These are phyloP conservation scores for Latrodectus hesperus DNA, from an alignment of 2,888 invertebrate species.

Conservation along the genomic window DNA sequence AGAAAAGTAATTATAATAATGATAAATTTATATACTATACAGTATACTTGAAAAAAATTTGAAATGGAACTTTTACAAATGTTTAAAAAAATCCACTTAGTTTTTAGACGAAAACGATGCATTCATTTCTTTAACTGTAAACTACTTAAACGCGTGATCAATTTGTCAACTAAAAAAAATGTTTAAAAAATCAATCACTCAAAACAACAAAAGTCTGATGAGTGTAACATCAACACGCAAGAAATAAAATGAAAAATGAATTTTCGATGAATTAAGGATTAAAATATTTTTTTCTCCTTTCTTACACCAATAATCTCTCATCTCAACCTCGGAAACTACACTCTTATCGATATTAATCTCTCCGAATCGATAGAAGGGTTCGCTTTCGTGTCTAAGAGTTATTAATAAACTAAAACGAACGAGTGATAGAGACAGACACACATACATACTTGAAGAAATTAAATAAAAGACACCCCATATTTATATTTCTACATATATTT, in stretches of 20 bases:
- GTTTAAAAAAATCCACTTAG: too few species aligned
- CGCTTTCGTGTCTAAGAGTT: slow-evolving; percentile 54
- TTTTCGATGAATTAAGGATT: slow-evolving; percentile 65
- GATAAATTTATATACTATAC: too few species aligned
- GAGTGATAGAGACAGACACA: background rate
- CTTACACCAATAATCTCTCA: slow-evolving; percentile 17
- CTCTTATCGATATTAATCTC: slow-evolving; percentile 54
- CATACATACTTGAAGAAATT: slow-evolving; percentile 32
- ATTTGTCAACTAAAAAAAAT: too few species aligned
- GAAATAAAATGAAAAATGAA: slow-evolving; percentile 66
- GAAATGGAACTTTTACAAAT: too few species aligned
- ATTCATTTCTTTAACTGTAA: too few species aligned
- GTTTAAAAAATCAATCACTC: too few species aligned
- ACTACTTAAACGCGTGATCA: too few species aligned
- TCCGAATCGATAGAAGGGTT: slow-evolving; percentile 41
- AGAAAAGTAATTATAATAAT: too few species aligned
- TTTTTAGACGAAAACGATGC: too few species aligned
- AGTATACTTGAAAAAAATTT: too few species aligned
- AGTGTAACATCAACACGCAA: slow-evolving; percentile 21
- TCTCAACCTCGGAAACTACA: background rate
- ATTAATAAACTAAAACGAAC: slow-evolving; percentile 52
- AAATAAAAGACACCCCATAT: slow-evolving; percentile 27
- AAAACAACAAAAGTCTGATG: background rate
- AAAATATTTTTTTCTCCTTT: slow-evolving; percentile 23
- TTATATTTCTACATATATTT: slow-evolving; percentile 24